Conservation (phyloP, 2,797 vertebrate genomes). For the Poliocrania exsul region DNA sequence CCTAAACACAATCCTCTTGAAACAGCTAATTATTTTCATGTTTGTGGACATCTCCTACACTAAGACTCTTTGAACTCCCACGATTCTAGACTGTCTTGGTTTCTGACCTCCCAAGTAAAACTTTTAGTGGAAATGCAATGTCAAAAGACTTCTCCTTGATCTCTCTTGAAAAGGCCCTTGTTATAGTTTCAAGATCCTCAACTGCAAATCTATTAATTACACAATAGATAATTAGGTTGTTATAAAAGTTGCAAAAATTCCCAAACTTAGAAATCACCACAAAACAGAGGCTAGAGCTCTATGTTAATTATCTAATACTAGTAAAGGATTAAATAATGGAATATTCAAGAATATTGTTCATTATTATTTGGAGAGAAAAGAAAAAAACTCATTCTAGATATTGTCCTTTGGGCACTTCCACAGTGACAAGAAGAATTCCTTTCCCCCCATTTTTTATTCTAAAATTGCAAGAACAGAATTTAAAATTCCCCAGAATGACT, state of each 20-base stretch:
- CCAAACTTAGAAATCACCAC: not conserved
- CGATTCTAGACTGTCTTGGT: not conserved
- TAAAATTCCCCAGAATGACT: not conserved
- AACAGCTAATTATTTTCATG: slow-evolving; percentile 13
- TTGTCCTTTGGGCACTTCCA: not conserved
- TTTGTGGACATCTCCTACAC: not conserved
- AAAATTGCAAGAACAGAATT: not conserved
- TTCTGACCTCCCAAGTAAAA: slow-evolving; percentile 38
- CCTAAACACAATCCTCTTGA: not conserved
- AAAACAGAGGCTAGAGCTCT: not conserved
- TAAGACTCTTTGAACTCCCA: not conserved
- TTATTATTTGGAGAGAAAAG: not conserved
- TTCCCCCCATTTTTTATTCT: fast-evolving
- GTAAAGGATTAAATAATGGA: not conserved
- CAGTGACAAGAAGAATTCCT: fast-evolving
- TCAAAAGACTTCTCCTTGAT: slow-evolving; percentile 21
- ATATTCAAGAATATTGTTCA: not conserved
- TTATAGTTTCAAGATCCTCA: not conserved
- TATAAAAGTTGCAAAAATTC: not conserved
- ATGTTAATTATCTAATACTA: not conserved
- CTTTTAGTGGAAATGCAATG: not conserved
- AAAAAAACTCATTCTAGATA: not conserved
- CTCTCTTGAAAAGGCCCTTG: not conserved
- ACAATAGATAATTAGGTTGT: not conserved
- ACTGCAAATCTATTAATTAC: not conserved